Evolutionary conservation across 2,113 vertebrate genomes (phyloP).

Genomic region (Phasianus colchicus): DNA sequence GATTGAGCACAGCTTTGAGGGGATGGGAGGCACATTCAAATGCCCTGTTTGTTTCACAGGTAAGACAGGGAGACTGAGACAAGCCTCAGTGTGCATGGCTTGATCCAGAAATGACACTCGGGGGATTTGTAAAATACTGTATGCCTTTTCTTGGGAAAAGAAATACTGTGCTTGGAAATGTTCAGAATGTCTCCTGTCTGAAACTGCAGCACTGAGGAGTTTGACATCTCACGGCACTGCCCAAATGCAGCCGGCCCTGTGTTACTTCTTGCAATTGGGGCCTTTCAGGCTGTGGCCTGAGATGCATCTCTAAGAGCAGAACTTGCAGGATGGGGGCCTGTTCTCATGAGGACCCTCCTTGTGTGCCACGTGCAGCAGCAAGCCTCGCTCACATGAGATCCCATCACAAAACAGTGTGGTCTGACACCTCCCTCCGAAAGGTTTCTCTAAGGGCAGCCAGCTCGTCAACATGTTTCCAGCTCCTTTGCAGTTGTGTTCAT

Average conservation of each 20-base stretch:
- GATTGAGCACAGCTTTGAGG: constrained; percentile 99
- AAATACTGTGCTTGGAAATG: constrained; percentile 24
- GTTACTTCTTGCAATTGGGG: fast-evolving
- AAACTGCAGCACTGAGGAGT: not conserved
- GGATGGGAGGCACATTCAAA: constrained; percentile 99
- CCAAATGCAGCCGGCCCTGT: fast-evolving
- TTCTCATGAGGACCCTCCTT: not conserved
- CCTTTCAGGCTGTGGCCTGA: not conserved
- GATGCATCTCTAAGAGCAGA: not conserved
- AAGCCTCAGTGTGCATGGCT: constrained; percentile 70
- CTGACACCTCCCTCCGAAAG: not conserved
- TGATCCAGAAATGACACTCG: constrained; percentile 66
- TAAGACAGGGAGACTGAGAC: constrained; percentile 79
- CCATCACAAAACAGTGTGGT: not conserved
- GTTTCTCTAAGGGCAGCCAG: not conserved
- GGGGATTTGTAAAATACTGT: constrained; percentile 70
- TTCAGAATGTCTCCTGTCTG: constrained; percentile 4
- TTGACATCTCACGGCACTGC: not conserved
- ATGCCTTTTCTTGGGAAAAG: constrained; percentile 40
- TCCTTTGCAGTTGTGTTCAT: not conserved
- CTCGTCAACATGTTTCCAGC: not conserved
- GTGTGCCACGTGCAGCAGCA: not conserved
- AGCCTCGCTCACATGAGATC: not conserved
- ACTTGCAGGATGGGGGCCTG: not conserved
- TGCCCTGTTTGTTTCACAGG: constrained; percentile 99